Base-by-base conservation (phyloP, 1,140 invertebrate species). In the Drosophila lowei region DNA sequence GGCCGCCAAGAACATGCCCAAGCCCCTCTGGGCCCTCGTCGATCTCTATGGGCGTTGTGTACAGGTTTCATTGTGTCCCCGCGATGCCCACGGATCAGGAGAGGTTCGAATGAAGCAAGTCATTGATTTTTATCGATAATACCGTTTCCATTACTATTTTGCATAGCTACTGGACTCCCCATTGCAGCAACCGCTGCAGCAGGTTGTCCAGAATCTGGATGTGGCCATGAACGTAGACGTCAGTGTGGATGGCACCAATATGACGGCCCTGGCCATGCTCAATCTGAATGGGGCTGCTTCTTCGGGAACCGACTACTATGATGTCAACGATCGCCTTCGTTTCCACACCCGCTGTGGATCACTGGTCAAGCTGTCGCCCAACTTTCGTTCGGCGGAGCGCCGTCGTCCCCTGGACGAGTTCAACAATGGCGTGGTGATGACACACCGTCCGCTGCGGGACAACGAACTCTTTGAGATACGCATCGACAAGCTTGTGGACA, bases 401-500 rank as follows among this genome's bases (percentile, higher is more conserved):
- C 93, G 95, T 49, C 92, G 96, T 68, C 97, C 97, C 1, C 91
- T 97, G n/a, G 97, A 98, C 90, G 97, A 99, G 91, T 99, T 99
- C 88, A 98, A 98, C 92, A 97, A 98, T 92, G 97, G 96, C 5
- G 96, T 98, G 8, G 96, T 97, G 0, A 97, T 98, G 96, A 98
- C 96, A 0, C 96, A 97, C 85, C 93, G 97, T 50, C 95, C 97
- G 1, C 91, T 99, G 11, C 92, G 94, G 60, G 96, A 98, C 90
- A 95, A 98, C 88, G 97, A 98, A 92, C 91, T 99, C 3, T 99
- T 99, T 92, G 97, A 99, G 92, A 97, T 98, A 84, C 94, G 97
- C 46, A 97, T 99, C 62, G 98, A 99, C 86, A 93, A 95, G 72
- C 92, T 99, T 49, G 96, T 98, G 16, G 96, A 97, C 85, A 98